A percentile compares a stretch with the other conserved stretches of the same genome.
These are phyloP conservation scores for Lordiphosa andalusiaca DNA, from an alignment of 2,888 invertebrate genomes.

Conservation along the genomic window DNA sequence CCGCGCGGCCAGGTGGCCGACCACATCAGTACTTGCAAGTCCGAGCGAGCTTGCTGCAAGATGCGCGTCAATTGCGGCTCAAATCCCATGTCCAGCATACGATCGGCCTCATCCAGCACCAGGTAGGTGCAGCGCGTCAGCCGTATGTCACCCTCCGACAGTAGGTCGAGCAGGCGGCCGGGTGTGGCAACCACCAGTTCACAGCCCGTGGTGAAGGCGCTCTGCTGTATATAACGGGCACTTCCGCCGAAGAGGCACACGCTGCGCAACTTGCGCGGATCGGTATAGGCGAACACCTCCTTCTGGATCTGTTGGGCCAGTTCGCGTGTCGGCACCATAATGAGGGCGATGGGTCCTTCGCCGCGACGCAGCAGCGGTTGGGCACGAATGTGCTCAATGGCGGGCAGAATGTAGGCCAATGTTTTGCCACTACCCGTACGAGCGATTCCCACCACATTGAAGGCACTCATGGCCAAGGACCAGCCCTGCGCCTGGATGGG, in stretches of 20 bases:
- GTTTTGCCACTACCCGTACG: slow-evolving; percentile 97
- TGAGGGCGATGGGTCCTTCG: slow-evolving; percentile 90
- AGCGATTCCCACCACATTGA: slow-evolving; percentile 96
- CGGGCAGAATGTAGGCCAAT: slow-evolving; percentile 93
- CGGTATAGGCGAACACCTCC: slow-evolving; percentile 91
- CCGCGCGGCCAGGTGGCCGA: slow-evolving; percentile 96
- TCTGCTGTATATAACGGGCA: slow-evolving; percentile 88
- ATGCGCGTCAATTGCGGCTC: slow-evolving; percentile 92
- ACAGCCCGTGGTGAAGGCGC: slow-evolving; percentile 86
- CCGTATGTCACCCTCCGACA: slow-evolving; percentile 85
- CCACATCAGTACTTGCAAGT: slow-evolving; percentile 95
- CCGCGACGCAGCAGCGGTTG: slow-evolving; percentile 87
- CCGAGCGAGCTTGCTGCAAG: slow-evolving; percentile 88
- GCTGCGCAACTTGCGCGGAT: slow-evolving; percentile 86
- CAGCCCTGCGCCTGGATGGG: slow-evolving; percentile 96
- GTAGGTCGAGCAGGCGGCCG: slow-evolving; percentile 93
- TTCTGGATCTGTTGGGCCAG: slow-evolving; percentile 94
- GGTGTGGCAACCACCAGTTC: slow-evolving; percentile 97
- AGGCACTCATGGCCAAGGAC: slow-evolving; percentile 93
- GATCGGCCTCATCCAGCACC: slow-evolving; percentile 95
- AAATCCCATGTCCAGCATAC: slow-evolving; percentile 92
- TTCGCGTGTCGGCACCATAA: slow-evolving; percentile 95
- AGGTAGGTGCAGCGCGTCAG: slow-evolving; percentile 90
- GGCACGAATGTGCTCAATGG: slow-evolving; percentile 93
- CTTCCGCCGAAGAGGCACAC: slow-evolving; percentile 95